Evolutionary conservation across 2,113 vertebrate genomes (phyloP), one percentile per base, ranked within the genome.

Genomic region (Leptobrachium ailaonicum): DNA sequence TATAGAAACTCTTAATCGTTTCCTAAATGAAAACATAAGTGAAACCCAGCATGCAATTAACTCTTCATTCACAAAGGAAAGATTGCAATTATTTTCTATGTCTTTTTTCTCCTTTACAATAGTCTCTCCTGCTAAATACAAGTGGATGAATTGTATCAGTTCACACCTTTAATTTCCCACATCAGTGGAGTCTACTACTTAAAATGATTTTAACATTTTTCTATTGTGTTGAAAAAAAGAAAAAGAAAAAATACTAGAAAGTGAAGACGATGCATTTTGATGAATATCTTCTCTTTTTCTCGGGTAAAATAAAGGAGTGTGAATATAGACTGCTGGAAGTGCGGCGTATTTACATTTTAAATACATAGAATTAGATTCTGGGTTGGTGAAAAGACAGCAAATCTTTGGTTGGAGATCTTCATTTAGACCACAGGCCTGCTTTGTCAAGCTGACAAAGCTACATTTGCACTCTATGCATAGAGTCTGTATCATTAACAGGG

Each of bases 11-110:
- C 70, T 83, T 89, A 86, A 88, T 86, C 85, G 84, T 80, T 84
- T 87, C 87, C 86, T 87, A 86, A 88, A 88, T 87, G 87, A 90
- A 90, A 89, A 89, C 86, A 87, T 87, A 90, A 90, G 87, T 87
- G 86, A 89, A 87, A 86, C 85, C 83, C 86, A 87, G 88, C 85
- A 86, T 87, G 87, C 86, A 88, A 88, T 89, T 90, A 89, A 87
- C 83, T 90, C 85, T 87, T 89, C 86, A 85, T 88, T 53, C 72
- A 87, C 76, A 80, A 79, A 62, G 84, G 74, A 87, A 90, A 82
- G 74, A 88, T 84, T 83, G 85, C 84, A 87, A 87, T 87, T 88
- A 85, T 88, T 87, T 87, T 82, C 83, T 85, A 85, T 85, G 87
- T 82, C 88, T 88, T 89, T 32, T 32, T 87, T 70, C 81, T 87